phyloP scores from a whole-genome alignment of 2,113 vertebrate genomes.

The Junco hyemalis region DNA sequence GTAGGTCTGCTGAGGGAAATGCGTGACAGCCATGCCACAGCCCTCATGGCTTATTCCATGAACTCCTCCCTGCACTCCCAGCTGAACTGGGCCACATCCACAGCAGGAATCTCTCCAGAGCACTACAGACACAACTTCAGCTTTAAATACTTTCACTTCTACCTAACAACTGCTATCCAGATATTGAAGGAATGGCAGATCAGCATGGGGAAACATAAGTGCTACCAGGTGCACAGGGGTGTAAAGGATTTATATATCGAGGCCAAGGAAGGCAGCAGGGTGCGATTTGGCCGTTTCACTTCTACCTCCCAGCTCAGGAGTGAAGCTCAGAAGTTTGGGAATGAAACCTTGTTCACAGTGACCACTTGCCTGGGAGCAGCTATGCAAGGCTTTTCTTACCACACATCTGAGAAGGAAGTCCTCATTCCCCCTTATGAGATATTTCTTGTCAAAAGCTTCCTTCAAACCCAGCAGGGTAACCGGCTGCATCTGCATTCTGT shows the following conservation, averaged over 20 bases:
- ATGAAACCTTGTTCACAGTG: constrained; percentile 59
- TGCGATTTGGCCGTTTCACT: constrained; percentile 70
- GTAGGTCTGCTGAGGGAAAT: constrained; percentile 16
- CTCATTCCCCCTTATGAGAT: constrained; percentile 68
- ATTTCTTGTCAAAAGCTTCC: constrained; percentile 57
- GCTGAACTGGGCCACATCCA: constrained; percentile 50
- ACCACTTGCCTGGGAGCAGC: constrained; percentile 64
- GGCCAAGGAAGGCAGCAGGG: background rate
- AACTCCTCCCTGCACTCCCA: constrained; percentile 59
- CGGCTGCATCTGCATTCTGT: constrained; percentile 46
- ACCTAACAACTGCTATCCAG: constrained; percentile 70
- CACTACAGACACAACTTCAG: constrained; percentile 47
- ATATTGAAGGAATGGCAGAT: constrained; percentile 44
- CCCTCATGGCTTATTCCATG: constrained; percentile 71
- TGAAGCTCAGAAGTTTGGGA: constrained; percentile 31
- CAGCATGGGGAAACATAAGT: background rate
- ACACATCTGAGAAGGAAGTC: constrained; percentile 43
- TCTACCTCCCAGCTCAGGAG: constrained; percentile 29
- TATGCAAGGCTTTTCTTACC: constrained; percentile 53
- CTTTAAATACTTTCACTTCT: constrained; percentile 75
- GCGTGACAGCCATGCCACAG: constrained; percentile 47
- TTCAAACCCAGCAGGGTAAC: background rate
- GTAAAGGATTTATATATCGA: background rate
- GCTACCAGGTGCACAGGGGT: constrained; percentile 45
- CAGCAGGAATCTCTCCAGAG: constrained; percentile 17